phyloP scores from a whole-genome alignment of 2,888 invertebrate genomes.

The Venusia cambrica region DNA sequence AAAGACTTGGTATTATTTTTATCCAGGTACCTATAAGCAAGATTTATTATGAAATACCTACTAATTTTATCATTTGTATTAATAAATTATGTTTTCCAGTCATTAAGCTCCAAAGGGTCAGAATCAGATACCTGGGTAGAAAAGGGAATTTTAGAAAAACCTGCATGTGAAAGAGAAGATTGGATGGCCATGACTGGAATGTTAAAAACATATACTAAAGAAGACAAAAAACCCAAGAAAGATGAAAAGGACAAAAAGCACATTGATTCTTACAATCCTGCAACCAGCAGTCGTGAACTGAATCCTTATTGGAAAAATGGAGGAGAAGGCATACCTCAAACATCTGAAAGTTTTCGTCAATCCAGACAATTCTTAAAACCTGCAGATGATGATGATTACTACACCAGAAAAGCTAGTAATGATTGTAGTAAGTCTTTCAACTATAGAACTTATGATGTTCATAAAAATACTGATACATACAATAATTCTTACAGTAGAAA shows the following conservation, averaged over 20 bases:
- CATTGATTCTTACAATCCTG: slow-evolving; percentile 84
- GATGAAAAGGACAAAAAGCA: slow-evolving; percentile 76
- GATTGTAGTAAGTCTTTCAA: slow-evolving; percentile 10
- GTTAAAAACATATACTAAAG: slow-evolving; percentile 67
- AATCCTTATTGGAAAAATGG: slow-evolving; percentile 97
- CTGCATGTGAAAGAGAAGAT: slow-evolving; percentile 81
- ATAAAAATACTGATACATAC: slow-evolving; percentile 7
- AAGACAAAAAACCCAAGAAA: slow-evolving; percentile 68
- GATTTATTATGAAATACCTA: too few relatives aligned
- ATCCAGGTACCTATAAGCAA: too few relatives aligned
- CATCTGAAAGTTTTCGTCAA: slow-evolving; percentile 55
- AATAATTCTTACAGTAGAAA: slow-evolving; percentile 4
- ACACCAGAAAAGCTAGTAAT: slow-evolving; percentile 31
- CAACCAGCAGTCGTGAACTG: slow-evolving; percentile 87
- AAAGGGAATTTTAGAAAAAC: slow-evolving; percentile 46
- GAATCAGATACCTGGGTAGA: slow-evolving; percentile 83
- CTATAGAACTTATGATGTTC: slow-evolving; percentile 21
- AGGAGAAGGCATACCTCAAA: slow-evolving; percentile 89
- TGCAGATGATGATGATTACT: slow-evolving; percentile 51
- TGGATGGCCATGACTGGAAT: slow-evolving; percentile 89
- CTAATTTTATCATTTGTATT: not conserved
- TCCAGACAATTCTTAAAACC: slow-evolving; percentile 65
- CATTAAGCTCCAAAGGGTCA: slow-evolving; percentile 53
- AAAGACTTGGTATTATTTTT: too few relatives aligned
- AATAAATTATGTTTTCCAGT: slow-evolving; percentile 36